Base-by-base conservation (phyloP, 2,113 vertebrate species). In the Nycticorax nycticorax region DNA sequence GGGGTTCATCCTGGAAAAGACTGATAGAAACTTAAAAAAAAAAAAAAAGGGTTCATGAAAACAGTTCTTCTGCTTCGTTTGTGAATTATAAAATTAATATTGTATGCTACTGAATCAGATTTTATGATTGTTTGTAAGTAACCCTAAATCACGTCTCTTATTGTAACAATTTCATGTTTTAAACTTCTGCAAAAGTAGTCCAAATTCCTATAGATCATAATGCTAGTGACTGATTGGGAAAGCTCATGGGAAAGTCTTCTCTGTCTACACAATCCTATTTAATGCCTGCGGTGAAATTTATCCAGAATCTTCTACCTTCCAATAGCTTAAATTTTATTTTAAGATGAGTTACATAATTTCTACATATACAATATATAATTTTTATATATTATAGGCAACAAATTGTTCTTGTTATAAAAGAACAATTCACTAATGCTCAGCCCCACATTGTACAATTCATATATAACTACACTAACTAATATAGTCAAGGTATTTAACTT, bases 401-500 rank as follows among this genome's bases (percentile, higher is more conserved):
- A 91, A 57, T 53, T 84, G 30, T 30, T 79, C 37, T 37, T 60
- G 7, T 30, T 85, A 50, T 32, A 81, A 86, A 91, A 93, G 68
- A 88, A 57, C 43, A 73, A 41, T 47, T 92, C 39, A 52, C 55
- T 69, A 92, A 76, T 22, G 6, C 14, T 88, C 45, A 85, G 39
- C 4, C 4, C 12, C n/a, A 79, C 17, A n/a, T 6, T 41, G n/a
- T 45, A 75, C 33, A 59, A 77, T 74, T 69, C 45, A 73, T 57
- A 35, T 60, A 11, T 23, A 68, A 80, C 7, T 53, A 50, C 56
- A n/a, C 16, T 63, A 85, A 55, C 23, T 75, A 80, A 74, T 57
- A 88, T 22, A 91, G 37, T 92, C 41, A 80, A 91, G 80, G 59
- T 52, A 86, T 92, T 89, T 52, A 74, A 86, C 32, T 95, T 92